These are phyloP conservation scores for Actinostola sp. DNA, from an alignment of 92 coral and sea anemone genomes.

Conservation along the genomic window DNA sequence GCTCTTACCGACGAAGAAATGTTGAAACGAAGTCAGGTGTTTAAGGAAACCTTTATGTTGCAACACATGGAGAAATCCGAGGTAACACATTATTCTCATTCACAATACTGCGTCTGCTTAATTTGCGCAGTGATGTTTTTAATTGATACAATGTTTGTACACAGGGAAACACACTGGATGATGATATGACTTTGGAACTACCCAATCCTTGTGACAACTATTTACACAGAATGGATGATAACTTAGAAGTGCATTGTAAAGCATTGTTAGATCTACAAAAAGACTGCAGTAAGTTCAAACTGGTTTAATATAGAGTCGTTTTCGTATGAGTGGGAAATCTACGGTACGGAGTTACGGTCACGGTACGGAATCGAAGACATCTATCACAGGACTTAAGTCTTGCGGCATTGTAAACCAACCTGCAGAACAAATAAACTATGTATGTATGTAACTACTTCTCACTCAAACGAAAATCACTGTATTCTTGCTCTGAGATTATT, in stretches of 20 bases:
- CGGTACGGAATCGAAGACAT: neutral
- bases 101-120: no score
- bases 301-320: no score
- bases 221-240: neutral
- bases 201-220: neutral
- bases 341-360: neutral
- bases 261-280: neutral
- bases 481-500: no score
- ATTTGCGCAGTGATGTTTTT: neutral
- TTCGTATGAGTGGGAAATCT: no score
- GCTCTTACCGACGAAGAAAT: conserved; percentile 14
- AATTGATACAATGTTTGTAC: neutral
- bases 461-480: no score
- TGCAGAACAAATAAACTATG: no score
- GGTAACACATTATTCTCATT: conserved; percentile 8
- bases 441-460: no score
- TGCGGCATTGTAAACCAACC: neutral
- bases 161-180: conserved; percentile 7
- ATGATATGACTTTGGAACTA: conserved; percentile 3
- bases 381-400: neutral
- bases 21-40: conserved; percentile 11
- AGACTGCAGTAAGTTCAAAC: neutral
- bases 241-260: neutral
- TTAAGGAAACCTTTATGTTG: conserved; percentile 15
- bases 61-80: conserved; percentile 8